These are phyloP conservation scores for Egretta garzetta DNA, from an alignment of 2,113 vertebrate genomes.

Conservation along the genomic window DNA sequence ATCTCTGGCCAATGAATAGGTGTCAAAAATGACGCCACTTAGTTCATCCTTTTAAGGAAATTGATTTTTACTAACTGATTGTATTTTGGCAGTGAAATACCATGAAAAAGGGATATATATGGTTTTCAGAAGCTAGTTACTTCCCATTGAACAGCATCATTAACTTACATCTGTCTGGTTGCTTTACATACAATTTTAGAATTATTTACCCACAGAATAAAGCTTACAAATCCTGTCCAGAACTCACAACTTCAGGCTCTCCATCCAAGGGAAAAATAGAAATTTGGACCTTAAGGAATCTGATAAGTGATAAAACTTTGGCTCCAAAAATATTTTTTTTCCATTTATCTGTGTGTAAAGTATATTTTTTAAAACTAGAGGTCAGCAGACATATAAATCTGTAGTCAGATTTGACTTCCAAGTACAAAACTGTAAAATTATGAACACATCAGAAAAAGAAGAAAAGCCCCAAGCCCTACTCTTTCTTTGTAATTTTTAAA, in stretches of 20 bases:
- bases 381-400: not conserved
- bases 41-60: not conserved
- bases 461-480: not conserved
- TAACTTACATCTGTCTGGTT: not conserved
- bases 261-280: not conserved
- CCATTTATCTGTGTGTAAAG: not conserved
- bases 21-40: not conserved
- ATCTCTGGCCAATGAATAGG: not conserved
- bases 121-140: not conserved
- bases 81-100: not conserved
- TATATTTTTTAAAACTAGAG: not conserved
- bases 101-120: not conserved
- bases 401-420: not conserved
- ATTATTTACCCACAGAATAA: not conserved
- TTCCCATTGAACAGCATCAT: not conserved
- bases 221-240: not conserved
- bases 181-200: not conserved
- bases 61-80: not conserved
- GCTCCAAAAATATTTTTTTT: not conserved
- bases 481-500: not conserved
- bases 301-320: not conserved
- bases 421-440: not conserved
- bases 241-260: rapidly evolving
- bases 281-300: not conserved
- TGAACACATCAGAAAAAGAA: not conserved